Percentiles rank a stretch among this genome's conserved stretches.
Conservation (phyloP, 2,888 invertebrate species). For the Chrysolina americana region DNA sequence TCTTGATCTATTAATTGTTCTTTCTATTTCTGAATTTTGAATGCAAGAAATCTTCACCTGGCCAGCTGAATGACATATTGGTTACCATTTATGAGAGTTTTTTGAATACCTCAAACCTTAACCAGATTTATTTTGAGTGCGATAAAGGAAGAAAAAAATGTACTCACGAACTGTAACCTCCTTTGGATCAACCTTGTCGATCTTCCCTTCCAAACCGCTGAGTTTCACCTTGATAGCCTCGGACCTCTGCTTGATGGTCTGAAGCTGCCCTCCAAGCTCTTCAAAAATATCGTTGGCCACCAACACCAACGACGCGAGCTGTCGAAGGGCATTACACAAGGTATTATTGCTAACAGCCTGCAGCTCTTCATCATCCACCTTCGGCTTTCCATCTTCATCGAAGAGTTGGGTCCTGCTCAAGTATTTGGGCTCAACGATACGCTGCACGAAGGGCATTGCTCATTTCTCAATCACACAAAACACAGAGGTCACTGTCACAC, state of each 20-base stretch:
- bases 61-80: not conserved
- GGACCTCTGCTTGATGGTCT: conserved; percentile 82
- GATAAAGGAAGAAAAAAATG: not conserved
- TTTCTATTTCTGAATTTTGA: no score
- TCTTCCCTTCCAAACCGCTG: conserved; percentile 79
- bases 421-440: conserved; percentile 86
- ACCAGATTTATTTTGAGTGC: no score
- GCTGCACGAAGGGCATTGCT: conserved; percentile 88
- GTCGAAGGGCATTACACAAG: conserved; percentile 86
- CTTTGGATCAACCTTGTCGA: conserved; percentile 86
- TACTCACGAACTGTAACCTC: conserved; percentile 96
- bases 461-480: conserved; percentile 29
- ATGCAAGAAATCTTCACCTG: no score
- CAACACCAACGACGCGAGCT: conserved; percentile 87
- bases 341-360: conserved; percentile 91
- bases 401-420: conserved; percentile 80
- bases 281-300: conserved; percentile 90
- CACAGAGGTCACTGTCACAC: conserved; percentile 42
- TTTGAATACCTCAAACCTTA: no score
- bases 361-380: conserved; percentile 82
- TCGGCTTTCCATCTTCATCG: conserved; percentile 74
- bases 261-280: conserved; percentile 83
- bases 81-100: not conserved
- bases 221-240: conserved; percentile 80
- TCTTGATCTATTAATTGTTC: no score